These are phyloP conservation scores for Pseudomyrmex flavicornis DNA, from an alignment of 1,140 invertebrate species.

Conservation along the genomic window DNA sequence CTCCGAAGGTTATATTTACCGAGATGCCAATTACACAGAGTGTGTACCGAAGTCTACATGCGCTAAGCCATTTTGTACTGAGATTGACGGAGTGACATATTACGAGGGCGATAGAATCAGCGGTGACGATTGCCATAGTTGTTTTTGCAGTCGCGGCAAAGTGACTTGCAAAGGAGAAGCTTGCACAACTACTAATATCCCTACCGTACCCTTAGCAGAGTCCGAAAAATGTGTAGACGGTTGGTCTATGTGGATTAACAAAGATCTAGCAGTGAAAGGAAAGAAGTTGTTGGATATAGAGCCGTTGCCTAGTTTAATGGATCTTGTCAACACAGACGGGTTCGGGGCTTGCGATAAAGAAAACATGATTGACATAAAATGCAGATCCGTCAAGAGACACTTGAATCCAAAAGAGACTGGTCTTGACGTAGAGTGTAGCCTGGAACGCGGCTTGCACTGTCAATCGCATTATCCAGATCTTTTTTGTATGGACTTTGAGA, in stretches of 20 bases:
- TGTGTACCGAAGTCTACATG: slow-evolving; percentile 91
- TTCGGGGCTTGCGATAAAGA: slow-evolving; percentile 86
- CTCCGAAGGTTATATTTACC: slow-evolving; percentile 88
- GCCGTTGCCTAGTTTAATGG: slow-evolving; percentile 84
- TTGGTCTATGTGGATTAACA: slow-evolving; percentile 92
- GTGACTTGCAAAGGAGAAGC: slow-evolving; percentile 90
- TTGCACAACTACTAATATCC: slow-evolving; percentile 82
- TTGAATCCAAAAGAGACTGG: slow-evolving; percentile 88
- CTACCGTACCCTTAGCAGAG: slow-evolving; percentile 77
- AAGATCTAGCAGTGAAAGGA: slow-evolving; percentile 83
- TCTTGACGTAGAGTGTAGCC: slow-evolving; percentile 90
- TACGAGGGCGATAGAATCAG: slow-evolving; percentile 92
- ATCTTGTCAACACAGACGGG: slow-evolving; percentile 79
- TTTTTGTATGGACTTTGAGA: slow-evolving; percentile 90
- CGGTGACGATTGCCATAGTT: slow-evolving; percentile 91
- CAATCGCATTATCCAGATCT: slow-evolving; percentile 76
- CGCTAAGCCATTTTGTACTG: slow-evolving; percentile 89
- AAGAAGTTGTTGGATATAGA: slow-evolving; percentile 87
- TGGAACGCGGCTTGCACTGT: slow-evolving; percentile 90
- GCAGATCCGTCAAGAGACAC: slow-evolving; percentile 88
- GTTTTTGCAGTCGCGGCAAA: slow-evolving; percentile 89
- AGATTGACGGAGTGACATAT: slow-evolving; percentile 88
- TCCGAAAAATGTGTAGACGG: slow-evolving; percentile 86
- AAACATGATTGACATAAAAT: slow-evolving; percentile 90
- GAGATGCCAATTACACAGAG: slow-evolving; percentile 88